phyloP scores from a whole-genome alignment of 2,888 invertebrate genomes.

The Adelphocoris suturalis region DNA sequence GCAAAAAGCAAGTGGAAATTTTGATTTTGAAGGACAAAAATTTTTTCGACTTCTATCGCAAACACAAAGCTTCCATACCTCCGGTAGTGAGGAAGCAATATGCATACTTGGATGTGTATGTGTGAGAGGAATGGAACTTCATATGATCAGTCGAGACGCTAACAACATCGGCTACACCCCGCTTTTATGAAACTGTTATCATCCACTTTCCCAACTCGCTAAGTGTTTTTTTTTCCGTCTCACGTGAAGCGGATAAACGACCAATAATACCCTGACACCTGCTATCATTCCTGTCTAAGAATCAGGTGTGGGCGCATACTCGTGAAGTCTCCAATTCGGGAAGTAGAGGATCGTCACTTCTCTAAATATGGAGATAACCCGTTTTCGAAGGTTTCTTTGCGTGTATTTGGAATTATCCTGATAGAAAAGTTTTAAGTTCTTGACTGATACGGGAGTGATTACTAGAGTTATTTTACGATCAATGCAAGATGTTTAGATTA shows the following conservation, averaged over 20 bases:
- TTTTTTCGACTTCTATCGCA: too few species aligned
- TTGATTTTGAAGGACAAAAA: too few species aligned
- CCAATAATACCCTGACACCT: background rate
- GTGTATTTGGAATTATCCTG: too few species aligned
- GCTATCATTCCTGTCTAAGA: background rate
- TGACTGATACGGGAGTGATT: too few species aligned
- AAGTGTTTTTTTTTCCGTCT: background rate
- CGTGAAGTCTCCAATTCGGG: background rate
- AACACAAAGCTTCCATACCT: too few species aligned
- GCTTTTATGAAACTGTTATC: background rate
- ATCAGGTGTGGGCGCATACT: background rate
- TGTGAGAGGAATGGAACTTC: background rate
- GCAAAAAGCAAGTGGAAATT: too few species aligned
- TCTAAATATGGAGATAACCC: background rate
- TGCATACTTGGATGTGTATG: conserved; percentile 19
- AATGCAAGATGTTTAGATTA: too few species aligned
- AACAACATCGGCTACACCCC: background rate
- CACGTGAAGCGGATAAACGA: background rate
- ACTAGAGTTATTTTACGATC: too few species aligned
- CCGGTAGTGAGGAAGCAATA: too few species aligned
- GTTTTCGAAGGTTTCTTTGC: too few species aligned
- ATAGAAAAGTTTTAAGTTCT: too few species aligned
- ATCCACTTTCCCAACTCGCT: conserved; percentile 6
- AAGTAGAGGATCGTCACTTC: background rate
- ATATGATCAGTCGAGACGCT: background rate